Conservation (phyloP, 2,797 vertebrate genomes). For the Trachurus trachurus region DNA sequence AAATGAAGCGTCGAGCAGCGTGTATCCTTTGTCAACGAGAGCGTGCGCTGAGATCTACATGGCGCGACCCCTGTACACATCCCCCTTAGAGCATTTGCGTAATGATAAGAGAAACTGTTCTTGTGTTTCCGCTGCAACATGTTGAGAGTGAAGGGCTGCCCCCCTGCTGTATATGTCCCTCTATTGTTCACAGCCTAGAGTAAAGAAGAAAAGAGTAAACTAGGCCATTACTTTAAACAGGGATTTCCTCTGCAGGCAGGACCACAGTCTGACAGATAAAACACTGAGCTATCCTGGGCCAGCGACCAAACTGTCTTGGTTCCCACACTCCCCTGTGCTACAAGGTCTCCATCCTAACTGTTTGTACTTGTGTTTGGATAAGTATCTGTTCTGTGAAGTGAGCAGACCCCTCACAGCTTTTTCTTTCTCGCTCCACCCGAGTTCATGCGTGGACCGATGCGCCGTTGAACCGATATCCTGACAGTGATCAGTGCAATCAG, state of each 20-base stretch:
- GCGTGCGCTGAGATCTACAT: constrained; percentile 6
- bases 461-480: constrained; percentile 14
- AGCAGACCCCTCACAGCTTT: constrained; percentile 61
- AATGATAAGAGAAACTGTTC: constrained; percentile 16
- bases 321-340: constrained; percentile 61
- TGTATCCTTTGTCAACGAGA: constrained; percentile 29
- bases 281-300: constrained; percentile 35
- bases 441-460: constrained; percentile 1
- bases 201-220: constrained; percentile 67
- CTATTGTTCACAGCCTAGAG: constrained; percentile 69
- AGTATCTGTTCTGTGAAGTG: constrained; percentile 70
- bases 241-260: constrained; percentile 74
- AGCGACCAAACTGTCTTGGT: constrained; percentile 46
- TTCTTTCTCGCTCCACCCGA: constrained; percentile 39
- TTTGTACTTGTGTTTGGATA: constrained; percentile 68
- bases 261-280: constrained; percentile 70
- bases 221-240: constrained; percentile 73
- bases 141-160: constrained; percentile 38
- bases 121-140: constrained; percentile 41
- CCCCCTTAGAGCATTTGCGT: constrained; percentile 30
- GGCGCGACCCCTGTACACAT: constrained; percentile 11
- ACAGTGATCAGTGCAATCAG: not conserved
- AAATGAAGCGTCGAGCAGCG: constrained; percentile 1
- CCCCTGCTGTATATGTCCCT: constrained; percentile 43
- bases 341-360: constrained; percentile 59